These are phyloP conservation scores for Amphiduros pacificus DNA, from an alignment of 2,888 invertebrate species.

Conservation along the genomic window DNA sequence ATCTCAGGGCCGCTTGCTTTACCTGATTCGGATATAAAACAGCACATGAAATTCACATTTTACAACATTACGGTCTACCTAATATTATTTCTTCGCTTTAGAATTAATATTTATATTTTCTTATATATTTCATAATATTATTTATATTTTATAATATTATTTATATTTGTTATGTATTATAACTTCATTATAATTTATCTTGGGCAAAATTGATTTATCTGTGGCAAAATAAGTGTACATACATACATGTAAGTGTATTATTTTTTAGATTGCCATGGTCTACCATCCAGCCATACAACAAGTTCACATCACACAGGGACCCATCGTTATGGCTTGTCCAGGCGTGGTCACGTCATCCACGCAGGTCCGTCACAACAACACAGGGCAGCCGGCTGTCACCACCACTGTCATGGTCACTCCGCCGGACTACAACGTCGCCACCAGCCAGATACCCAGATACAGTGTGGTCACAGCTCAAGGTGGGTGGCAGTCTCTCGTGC, in stretches of 20 bases:
- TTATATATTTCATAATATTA: no score
- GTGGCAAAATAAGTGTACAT: no score
- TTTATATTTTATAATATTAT: neutral
- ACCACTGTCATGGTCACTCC: conserved; percentile 18
- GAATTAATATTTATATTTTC: no score
- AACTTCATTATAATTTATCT: no score
- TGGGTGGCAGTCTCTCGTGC: neutral
- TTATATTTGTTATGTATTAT: no score
- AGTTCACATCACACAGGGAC: conserved; percentile 21
- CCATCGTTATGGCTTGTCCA: conserved; percentile 13
- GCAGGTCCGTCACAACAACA: neutral
- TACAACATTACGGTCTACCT: no score
- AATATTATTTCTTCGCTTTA: no score
- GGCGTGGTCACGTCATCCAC: neutral
- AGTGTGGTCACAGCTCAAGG: neutral
- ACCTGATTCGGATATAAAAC: no score
- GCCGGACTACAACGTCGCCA: conserved; percentile 16
- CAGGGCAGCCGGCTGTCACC: conserved; percentile 4
- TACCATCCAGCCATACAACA: conserved; percentile 15
- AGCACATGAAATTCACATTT: no score
- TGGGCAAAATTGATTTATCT: no score
- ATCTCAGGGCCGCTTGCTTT: no score
- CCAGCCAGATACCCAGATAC: conserved; percentile 11
- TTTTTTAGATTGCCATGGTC: conserved; percentile 6
- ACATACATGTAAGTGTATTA: no score